These are phyloP conservation scores for Pseudonaja textilis DNA, from an alignment of 2,113 vertebrate genomes.

Conservation along the genomic window DNA sequence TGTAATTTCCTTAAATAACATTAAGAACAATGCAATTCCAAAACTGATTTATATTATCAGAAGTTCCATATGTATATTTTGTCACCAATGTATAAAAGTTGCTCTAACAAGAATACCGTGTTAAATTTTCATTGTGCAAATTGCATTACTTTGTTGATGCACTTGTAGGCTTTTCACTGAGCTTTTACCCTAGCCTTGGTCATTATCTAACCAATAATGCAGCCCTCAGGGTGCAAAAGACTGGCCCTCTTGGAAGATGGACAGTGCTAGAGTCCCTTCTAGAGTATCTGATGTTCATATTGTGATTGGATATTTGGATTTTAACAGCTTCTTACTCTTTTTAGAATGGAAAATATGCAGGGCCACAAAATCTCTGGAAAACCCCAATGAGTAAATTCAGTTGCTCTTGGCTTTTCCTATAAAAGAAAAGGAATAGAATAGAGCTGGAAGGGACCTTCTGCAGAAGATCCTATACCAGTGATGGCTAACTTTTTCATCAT, in stretches of 20 bases:
- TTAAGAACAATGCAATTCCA: neutral
- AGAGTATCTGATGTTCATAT: neutral
- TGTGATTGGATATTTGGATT: neutral
- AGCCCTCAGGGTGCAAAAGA: neutral
- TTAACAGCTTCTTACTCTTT: neutral
- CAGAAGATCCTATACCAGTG: too few relatives aligned
- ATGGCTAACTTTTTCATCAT: too few relatives aligned
- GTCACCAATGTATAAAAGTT: neutral
- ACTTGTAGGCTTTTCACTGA: neutral
- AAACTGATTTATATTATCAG: neutral
- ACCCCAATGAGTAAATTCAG: neutral
- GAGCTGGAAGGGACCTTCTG: too few relatives aligned
- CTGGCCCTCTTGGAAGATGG: neutral
- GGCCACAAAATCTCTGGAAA: neutral
- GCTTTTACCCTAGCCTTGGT: neutral
- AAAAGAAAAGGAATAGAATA: neutral
- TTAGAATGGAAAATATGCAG: neutral
- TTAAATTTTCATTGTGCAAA: neutral
- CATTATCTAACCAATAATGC: neutral
- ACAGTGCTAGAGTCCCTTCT: neutral
- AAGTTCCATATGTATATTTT: neutral
- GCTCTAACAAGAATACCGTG: neutral
- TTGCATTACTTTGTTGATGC: neutral
- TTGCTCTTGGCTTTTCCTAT: neutral
- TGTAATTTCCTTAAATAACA: neutral